A percentile compares a stretch with the other conserved stretches of the same genome.
Evolutionary conservation across 2,888 invertebrate genomes (phyloP).

Genomic region (Mantis religiosa): DNA sequence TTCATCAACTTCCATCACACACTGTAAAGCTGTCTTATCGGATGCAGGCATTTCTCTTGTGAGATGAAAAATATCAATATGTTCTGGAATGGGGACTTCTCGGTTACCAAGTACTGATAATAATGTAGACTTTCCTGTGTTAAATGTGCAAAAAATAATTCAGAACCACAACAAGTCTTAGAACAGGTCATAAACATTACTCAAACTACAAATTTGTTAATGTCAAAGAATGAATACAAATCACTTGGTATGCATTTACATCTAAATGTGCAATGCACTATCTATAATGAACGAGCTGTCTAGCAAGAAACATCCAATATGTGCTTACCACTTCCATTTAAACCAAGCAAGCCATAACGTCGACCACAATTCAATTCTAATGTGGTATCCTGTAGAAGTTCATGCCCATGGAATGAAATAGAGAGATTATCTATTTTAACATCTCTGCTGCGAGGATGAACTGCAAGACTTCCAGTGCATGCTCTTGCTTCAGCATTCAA

Average conservation of each 20-base stretch:
- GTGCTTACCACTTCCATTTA: constrained; percentile 88
- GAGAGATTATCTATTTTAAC: constrained; percentile 94
- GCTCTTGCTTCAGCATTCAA: constrained; percentile 90
- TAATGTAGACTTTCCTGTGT: constrained; percentile 84
- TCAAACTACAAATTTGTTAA: not conserved
- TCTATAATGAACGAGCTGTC: too few species aligned
- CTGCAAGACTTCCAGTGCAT: constrained; percentile 90
- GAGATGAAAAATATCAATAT: constrained; percentile 96
- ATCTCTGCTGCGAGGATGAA: constrained; percentile 93
- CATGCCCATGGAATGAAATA: constrained; percentile 96
- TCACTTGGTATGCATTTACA: too few species aligned
- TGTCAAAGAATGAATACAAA: too few species aligned
- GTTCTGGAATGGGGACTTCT: constrained; percentile 92
- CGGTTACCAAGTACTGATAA: constrained; percentile 87
- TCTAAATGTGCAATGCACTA: too few species aligned
- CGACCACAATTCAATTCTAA: constrained; percentile 96
- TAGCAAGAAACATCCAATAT: too few species aligned
- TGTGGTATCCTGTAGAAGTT: constrained; percentile 91
- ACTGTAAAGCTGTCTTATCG: constrained; percentile 89
- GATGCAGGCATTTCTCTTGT: constrained; percentile 98
- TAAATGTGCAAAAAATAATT: constrained; percentile 17
- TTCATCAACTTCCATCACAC: constrained; percentile 98
- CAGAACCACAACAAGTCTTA: not conserved
- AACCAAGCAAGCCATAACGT: constrained; percentile 92
- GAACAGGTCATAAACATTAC: not conserved